phyloP scores from a whole-genome alignment of 1,140 invertebrate genomes.

The Drosophila pandora region DNA sequence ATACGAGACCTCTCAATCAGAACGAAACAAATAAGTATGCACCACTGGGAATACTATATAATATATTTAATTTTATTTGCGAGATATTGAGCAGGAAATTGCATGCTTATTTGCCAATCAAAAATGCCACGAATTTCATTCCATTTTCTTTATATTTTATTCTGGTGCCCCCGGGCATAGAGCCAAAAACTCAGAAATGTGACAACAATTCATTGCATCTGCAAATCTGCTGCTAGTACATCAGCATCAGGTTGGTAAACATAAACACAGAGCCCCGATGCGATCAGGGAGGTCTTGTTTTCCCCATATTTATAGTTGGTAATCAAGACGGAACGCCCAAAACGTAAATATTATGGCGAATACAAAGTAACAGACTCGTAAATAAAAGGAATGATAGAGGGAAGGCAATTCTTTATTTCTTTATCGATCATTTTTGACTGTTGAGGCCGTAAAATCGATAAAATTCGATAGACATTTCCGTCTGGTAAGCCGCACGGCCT shows the following conservation, averaged over 20 bases:
- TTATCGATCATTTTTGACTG: too few relatives aligned
- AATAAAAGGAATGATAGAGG: background rate
- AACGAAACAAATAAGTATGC: slow-evolving; percentile 1
- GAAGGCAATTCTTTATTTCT: background rate
- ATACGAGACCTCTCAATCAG: slow-evolving; percentile 30
- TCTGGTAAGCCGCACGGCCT: background rate
- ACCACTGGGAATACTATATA: background rate
- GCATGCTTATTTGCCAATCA: slow-evolving; percentile 33
- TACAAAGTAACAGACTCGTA: background rate
- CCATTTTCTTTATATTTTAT: slow-evolving; percentile 35
- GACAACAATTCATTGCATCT: slow-evolving; percentile 47
- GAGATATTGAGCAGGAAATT: slow-evolving; percentile 52
- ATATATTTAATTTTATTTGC: background rate
- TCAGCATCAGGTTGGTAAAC: slow-evolving; percentile 2
- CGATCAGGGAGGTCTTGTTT: slow-evolving; percentile 3
- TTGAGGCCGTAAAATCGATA: background rate
- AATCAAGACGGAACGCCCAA: background rate
- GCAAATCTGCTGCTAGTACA: background rate
- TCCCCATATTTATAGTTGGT: background rate
- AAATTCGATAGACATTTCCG: background rate
- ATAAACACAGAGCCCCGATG: background rate
- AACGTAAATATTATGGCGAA: background rate
- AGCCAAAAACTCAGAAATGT: slow-evolving; percentile 55
- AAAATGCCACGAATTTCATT: slow-evolving; percentile 42
- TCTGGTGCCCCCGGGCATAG: slow-evolving; percentile 20